Percentiles rank a stretch among this genome's conserved stretches.
phyloP scores from a whole-genome alignment of 2,888 invertebrate species.

The Trissolcus japonicus region DNA sequence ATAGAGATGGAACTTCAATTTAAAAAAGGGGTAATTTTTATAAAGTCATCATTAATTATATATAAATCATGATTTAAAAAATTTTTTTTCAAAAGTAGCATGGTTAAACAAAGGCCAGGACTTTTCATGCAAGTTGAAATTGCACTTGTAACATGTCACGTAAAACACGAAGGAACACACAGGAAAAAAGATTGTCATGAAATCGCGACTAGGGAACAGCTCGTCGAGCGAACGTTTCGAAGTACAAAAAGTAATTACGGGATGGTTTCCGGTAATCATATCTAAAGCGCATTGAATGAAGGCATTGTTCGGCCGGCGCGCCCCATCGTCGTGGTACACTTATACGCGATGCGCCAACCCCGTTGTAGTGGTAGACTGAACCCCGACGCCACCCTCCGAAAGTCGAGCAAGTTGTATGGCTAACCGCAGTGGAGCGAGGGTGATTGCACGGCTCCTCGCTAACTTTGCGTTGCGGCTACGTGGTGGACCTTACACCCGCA shows the following conservation, averaged over 20 bases:
- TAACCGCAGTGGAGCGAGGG: slow-evolving; percentile 57
- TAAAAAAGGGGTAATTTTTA: too few species aligned
- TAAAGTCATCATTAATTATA: too few species aligned
- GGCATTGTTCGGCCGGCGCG: slow-evolving; percentile 72
- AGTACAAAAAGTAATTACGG: slow-evolving; percentile 75
- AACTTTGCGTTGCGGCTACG: slow-evolving; percentile 53
- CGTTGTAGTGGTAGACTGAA: slow-evolving; percentile 50
- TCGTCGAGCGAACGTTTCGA: slow-evolving; percentile 61
- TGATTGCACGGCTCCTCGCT: slow-evolving; percentile 43
- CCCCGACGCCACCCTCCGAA: slow-evolving; percentile 57
- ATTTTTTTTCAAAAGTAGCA: too few species aligned
- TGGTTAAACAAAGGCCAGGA: not conserved
- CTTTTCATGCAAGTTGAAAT: slow-evolving; percentile 45
- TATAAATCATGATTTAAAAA: too few species aligned
- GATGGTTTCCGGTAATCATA: slow-evolving; percentile 76
- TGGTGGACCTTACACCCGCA: slow-evolving; percentile 55
- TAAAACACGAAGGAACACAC: slow-evolving; percentile 38
- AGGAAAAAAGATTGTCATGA: slow-evolving; percentile 59
- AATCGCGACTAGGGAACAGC: slow-evolving; percentile 49
- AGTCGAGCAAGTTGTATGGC: slow-evolving; percentile 55
- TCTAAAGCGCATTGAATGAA: slow-evolving; percentile 75
- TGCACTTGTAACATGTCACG: slow-evolving; percentile 36
- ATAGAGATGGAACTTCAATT: too few species aligned
- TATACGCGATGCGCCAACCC: slow-evolving; percentile 63
- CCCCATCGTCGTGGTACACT: slow-evolving; percentile 72